Base-by-base conservation (phyloP, 2,797 vertebrate species). In the Oryzias sinensis region DNA sequence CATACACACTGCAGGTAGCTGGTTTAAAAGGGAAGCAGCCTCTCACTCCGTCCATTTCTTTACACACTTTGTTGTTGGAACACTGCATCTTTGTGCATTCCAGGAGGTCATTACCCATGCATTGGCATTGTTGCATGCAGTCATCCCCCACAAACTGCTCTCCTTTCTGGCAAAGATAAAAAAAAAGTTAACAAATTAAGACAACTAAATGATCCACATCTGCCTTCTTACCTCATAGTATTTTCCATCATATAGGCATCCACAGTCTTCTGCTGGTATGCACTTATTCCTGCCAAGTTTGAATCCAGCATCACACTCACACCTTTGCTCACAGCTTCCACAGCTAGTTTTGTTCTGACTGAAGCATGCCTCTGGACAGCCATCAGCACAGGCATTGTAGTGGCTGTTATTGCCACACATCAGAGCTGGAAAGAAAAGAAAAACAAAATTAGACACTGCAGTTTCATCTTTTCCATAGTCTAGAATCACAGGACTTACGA, bases 241-340 rank as follows among this genome's bases (percentile, higher is more conserved):
- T 56, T 85, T 85, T 56, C 72, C 90, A 27, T 91, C 75, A 61
- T 80, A 77, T 89, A 91, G 89, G 77, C 94, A 95, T 49, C 94
- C 94, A n/a, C 94, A 95, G 49, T 87, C 74, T 29, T 84, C 85
- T 43, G 72, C 70, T 14, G 79, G 68, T 43, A 95, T 93, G 8
- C 94, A 96, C 25, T 4, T 80, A 16, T 74, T 88, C 0, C 80
- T 89, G 2, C 92, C 93, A 61, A 92, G 80, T 62, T 92, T 85
- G 15, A 91, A 93, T 53, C 93, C 93, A 0, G 76, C 5, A n/a
- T 94, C 58, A 22, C 94, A 96, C 62, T 93, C 90, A 16, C 94
- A 96, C 66, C 88, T 87, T 74, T 94, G 92, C 8, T 79, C 65
- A 37, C 94, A 95, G 64, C 68, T 89, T 17, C 77, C 81, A 58